Evolutionary conservation across 1,140 invertebrate species (phyloP), one percentile per base, ranked within the genome.

Genomic region (Zophobas atratus): DNA sequence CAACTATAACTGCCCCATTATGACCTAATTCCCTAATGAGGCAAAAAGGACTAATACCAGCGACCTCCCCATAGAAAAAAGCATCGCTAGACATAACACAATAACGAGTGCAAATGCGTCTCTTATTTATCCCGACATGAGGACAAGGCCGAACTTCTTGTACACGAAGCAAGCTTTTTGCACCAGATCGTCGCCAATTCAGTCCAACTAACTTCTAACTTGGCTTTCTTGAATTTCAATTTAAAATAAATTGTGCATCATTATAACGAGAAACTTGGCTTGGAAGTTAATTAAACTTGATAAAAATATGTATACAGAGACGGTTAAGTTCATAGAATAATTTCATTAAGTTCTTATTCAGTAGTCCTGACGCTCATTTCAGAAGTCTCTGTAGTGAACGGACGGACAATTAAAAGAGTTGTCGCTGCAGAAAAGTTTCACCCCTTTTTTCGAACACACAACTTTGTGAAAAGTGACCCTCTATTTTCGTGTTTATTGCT

Each of bases 161-260:
- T 46, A 46, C 43, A 51, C 49, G 49, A 51, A n/a, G 49, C 49
- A 51, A 51, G 60, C 33, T 63, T 63, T 63, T 63, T 63, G 6
- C 35, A 36, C 39, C 6, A 39, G 39, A 6, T 8, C 36, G 0
- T 39, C 39, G n/a, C 2, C 49, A 51, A 51, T 20, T 51, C 20
- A 2, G 6, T 43, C 8, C 39, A 5, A 43, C 60, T 67, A 41
- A 67, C 38, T 67, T 67, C 33, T 43, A 67, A 67, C 60, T 67
- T 67, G 39, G 43, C 43, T 67, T 67, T 67, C 60, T 67, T 67
- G 60, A 67, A 67, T 67, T 67, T 67, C 60, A 67, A 67, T 67
- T 67, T 67, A 43, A 32, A 67, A 67, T 67, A 67, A 67, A 67
- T 67, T 67, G 60, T 67, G 60, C 39, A 67, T 67, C 60, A 67